Base-by-base conservation (phyloP, 1,140 invertebrate species). In the Anadara kagoshimensis region DNA sequence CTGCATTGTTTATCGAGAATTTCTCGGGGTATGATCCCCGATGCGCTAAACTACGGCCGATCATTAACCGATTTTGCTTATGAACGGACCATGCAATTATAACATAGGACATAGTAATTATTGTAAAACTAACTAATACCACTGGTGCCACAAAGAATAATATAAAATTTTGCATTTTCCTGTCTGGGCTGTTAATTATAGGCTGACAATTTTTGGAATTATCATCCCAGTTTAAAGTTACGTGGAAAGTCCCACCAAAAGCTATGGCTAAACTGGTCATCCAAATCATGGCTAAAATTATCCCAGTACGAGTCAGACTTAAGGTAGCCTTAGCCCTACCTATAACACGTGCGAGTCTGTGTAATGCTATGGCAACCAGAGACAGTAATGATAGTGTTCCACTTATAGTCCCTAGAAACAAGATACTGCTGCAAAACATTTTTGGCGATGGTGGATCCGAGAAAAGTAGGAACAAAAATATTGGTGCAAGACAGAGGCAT, bases 91-190 rank as follows among this genome's bases (percentile, higher is more conserved):
- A 53, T 22, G 77, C 73, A 24, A 85, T 82, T 45, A 80, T 66
- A 12, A 49, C n/a, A 64, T 83, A 85, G 4, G 78, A 82, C 1
- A 78, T 29, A 18, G 72, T 43, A 26, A 83, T 80, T 41, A 79
- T 72, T 14, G 70, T 44, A 51, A 82, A 81, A 58, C 80, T 78
- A 22, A 85, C 63, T 43, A 78, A 62, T 3, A 74, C 72, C 20
- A 82, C 71, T 1, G 83, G 83, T 0, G 80, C 76, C 12, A 85
- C 49, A 58, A 83, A 85, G 67, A 77, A 85, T 16, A 85, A 69
- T 20, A 81, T 71, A 53, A 83, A 82, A 67, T 82, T 81, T 63
- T 79, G 75, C 18, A 43, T 71, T n/a, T 63, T 58, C 16, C 70
- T 59, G 54, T 80, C 68, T 16, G 54, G 43, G 56, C 81, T 79